Conservation (phyloP, 2,797 vertebrate species). For the Pangasius larnaudii region DNA sequence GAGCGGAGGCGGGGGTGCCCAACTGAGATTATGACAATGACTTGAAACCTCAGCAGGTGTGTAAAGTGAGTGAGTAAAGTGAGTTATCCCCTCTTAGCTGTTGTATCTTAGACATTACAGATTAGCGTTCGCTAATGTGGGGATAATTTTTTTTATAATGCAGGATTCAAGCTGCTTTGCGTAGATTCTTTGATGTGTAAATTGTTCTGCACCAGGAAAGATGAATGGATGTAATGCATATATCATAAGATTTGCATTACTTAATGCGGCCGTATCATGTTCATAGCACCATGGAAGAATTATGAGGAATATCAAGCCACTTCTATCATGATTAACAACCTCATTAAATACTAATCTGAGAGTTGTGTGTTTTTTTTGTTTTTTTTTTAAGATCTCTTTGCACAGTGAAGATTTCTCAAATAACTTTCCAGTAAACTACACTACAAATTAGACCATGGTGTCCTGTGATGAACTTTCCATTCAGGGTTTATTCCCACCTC, state of each 20-base stretch:
- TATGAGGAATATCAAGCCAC: not conserved
- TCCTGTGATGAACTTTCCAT: not conserved
- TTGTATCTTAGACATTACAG: not conserved
- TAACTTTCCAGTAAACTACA: not conserved
- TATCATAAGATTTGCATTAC: not conserved
- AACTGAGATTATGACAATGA: constrained; percentile 34
- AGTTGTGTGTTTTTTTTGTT: not conserved
- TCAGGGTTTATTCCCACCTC: not conserved
- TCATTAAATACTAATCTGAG: constrained; percentile 25
- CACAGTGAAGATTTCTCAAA: not conserved
- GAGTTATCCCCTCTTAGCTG: not conserved
- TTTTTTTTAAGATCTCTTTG: too few relatives aligned
- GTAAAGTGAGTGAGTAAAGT: not conserved
- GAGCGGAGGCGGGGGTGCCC: not conserved
- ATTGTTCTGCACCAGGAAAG: not conserved
- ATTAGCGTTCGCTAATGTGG: not conserved
- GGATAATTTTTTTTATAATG: not conserved
- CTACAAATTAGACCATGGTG: too few relatives aligned
- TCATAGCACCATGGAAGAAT: not conserved
- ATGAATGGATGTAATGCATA: not conserved
- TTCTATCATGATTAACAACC: constrained; percentile 14
- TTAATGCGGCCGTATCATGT: not conserved
- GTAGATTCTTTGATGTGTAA: not conserved
- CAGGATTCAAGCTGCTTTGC: not conserved
- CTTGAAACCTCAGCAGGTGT: constrained; percentile 11